phyloP scores from a whole-genome alignment of 2,113 vertebrate species.

The Chaenocephalus aceratus region DNA sequence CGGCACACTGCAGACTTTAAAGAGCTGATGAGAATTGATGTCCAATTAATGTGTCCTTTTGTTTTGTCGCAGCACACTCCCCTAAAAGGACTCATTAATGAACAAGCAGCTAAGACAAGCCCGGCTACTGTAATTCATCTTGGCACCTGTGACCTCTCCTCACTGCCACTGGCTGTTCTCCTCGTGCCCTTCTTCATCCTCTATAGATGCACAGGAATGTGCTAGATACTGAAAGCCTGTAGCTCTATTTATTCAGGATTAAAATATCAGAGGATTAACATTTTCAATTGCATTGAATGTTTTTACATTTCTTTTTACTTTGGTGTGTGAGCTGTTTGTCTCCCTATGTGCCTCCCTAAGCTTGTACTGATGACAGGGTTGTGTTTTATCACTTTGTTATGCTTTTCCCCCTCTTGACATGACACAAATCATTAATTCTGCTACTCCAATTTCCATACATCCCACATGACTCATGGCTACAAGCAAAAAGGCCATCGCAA shows the following conservation, averaged over 20 bases:
- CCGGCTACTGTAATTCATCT: slow-evolving; percentile 71
- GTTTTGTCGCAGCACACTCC: slow-evolving; percentile 51
- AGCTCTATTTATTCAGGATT: neutral
- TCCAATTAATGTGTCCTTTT: slow-evolving; percentile 50
- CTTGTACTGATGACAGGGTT: neutral
- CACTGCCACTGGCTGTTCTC: slow-evolving; percentile 48
- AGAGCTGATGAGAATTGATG: slow-evolving; percentile 44
- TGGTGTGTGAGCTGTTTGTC: neutral
- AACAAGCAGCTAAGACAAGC: slow-evolving; percentile 60
- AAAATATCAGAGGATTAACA: neutral
- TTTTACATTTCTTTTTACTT: neutral
- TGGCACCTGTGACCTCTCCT: slow-evolving; percentile 72
- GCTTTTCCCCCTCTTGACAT: neutral
- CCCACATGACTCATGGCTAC: slow-evolving; percentile 17
- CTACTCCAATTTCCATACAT: slow-evolving; percentile 1
- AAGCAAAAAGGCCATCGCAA: neutral
- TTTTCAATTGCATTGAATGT: neutral
- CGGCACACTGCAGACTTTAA: slow-evolving; percentile 10
- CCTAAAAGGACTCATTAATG: slow-evolving; percentile 69
- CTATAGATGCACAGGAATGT: slow-evolving; percentile 8
- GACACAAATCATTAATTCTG: neutral
- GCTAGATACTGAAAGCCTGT: neutral
- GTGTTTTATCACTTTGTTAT: neutral
- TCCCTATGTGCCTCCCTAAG: neutral
- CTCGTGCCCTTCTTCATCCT: slow-evolving; percentile 55